Conservation (phyloP, 2,113 vertebrate genomes). For the Salminus brasiliensis region DNA sequence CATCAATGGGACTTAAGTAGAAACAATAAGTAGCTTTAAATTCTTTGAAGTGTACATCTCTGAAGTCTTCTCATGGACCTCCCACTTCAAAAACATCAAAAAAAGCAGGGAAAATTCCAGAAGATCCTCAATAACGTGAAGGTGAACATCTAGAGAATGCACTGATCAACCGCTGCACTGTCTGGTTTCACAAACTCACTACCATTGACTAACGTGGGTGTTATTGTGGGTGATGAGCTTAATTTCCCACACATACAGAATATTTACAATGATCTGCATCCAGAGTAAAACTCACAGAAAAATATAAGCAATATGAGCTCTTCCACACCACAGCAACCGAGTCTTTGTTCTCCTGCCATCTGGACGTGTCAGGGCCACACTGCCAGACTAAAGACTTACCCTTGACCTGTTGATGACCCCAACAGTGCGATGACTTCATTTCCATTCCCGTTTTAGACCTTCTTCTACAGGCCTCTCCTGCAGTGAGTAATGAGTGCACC, state of each 20-base stretch:
- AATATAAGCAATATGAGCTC: background rate
- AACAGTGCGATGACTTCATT: no score
- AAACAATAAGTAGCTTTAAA: slow-evolving; percentile 1
- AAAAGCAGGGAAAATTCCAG: background rate
- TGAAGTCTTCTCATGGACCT: background rate
- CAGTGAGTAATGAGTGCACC: no score
- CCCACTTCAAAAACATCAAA: background rate
- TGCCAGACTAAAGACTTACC: background rate
- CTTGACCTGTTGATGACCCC: background rate
- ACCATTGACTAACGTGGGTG: background rate
- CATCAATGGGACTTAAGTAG: slow-evolving; percentile 8
- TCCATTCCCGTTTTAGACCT: no score
- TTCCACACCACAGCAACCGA: background rate
- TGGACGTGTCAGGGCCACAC: background rate
- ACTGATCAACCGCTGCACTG: background rate
- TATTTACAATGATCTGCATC: background rate
- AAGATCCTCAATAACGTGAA: no score
- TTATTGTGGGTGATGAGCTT: background rate
- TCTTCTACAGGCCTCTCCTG: no score
- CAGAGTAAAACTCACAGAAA: background rate
- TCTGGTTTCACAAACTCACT: background rate
- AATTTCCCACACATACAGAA: background rate
- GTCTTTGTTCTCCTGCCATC: background rate
- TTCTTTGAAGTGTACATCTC: background rate
- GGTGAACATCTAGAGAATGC: no score